These are phyloP conservation scores for Neuroscelio doddi DNA, from an alignment of 2,888 invertebrate species.

Conservation along the genomic window DNA sequence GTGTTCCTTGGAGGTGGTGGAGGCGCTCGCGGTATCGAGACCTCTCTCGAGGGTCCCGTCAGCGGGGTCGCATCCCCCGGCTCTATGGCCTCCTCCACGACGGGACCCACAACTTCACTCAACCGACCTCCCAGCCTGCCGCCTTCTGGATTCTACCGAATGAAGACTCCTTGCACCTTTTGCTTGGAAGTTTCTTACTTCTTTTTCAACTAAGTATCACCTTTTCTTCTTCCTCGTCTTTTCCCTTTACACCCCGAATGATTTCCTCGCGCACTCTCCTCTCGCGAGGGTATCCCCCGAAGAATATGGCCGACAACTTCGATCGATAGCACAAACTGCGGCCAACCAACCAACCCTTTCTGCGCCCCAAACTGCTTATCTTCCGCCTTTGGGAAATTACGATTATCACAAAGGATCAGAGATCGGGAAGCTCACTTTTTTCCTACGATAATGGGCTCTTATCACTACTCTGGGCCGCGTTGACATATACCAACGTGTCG, in stretches of 20 bases:
- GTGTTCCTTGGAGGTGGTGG: constrained; percentile 52
- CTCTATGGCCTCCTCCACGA: constrained; percentile 72
- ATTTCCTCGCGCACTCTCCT: constrained; percentile 34
- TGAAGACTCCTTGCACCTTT: constrained; percentile 32
- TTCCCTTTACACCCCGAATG: constrained; percentile 1
- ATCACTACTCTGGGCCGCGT: constrained; percentile 26
- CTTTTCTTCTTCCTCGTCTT: neutral
- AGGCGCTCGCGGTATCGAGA: constrained; percentile 61
- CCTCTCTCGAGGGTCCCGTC: constrained; percentile 72
- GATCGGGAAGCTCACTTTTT: neutral
- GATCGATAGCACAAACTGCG: constrained; percentile 46
- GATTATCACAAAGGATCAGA: neutral
- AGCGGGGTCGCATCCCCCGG: constrained; percentile 71
- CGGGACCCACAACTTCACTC: constrained; percentile 72
- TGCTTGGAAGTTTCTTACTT: neutral
- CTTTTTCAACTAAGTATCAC: neutral
- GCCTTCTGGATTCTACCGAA: constrained; percentile 59
- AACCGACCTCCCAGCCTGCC: constrained; percentile 72
- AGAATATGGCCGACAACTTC: constrained; percentile 42
- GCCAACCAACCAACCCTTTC: constrained; percentile 12
- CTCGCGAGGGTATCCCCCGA: constrained; percentile 1
- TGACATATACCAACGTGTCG: constrained; percentile 44
- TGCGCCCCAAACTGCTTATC: neutral
- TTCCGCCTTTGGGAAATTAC: too few relatives aligned
- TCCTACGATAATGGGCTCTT: constrained; percentile 2